These are phyloP conservation scores for Cinara cedri DNA, from an alignment of 2,888 invertebrate species.

Conservation along the genomic window DNA sequence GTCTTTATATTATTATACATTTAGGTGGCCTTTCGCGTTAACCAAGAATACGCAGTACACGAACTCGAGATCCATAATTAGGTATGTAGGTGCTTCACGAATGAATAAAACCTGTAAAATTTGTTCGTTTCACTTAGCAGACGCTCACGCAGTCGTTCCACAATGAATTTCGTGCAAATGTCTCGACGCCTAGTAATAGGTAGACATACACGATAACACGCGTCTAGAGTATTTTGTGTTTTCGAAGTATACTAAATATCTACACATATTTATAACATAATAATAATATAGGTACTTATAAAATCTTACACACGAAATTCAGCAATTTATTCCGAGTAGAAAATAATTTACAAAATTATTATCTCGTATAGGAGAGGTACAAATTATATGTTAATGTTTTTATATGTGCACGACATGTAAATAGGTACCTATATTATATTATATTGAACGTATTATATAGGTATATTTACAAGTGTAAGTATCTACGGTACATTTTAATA, in stretches of 20 bases:
- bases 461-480: too few species aligned
- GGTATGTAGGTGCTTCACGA: conserved; percentile 39
- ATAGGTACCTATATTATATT: too few species aligned
- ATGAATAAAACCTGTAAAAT: not conserved
- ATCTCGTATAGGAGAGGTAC: too few species aligned
- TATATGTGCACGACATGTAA: too few species aligned
- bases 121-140: conserved; percentile 30
- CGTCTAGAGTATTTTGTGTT: conserved; percentile 5
- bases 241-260: not conserved
- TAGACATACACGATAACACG: conserved; percentile 23
- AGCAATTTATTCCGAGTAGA: too few species aligned
- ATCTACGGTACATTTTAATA: too few species aligned
- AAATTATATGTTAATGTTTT: too few species aligned
- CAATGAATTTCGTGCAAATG: conserved; percentile 28
- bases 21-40: not conserved
- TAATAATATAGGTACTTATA: too few species aligned
- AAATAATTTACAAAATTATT: too few species aligned
- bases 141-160: conserved; percentile 36
- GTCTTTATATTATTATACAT: not conserved
- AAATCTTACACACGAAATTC: too few species aligned
- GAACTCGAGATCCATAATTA: conserved; percentile 42
- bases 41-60: conserved; percentile 40
- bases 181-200: conserved; percentile 27
- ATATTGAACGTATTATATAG: too few species aligned
- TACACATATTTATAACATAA: not conserved